Evolutionary conservation across 1,140 invertebrate genomes (phyloP).

Genomic region (Drosophila serrata): DNA sequence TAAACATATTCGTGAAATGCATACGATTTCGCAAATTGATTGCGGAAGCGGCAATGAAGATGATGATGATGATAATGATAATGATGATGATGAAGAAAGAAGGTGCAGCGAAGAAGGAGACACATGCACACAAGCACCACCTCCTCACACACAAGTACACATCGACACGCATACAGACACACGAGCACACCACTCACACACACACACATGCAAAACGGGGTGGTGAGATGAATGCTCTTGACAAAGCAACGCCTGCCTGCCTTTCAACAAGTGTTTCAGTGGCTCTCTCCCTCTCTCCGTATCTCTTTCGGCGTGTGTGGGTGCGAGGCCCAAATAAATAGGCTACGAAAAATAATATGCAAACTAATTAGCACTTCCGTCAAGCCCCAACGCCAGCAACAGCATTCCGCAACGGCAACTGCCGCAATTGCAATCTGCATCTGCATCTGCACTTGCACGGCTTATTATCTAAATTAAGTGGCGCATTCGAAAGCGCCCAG

Average conservation of each 20-base stretch:
- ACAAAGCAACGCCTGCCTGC: constrained; percentile 59
- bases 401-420: constrained; percentile 11
- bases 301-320: constrained; percentile 24
- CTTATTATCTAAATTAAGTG: constrained; percentile 82
- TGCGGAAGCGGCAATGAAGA: constrained; percentile 18
- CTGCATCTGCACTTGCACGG: constrained; percentile 42
- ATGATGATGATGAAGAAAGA: constrained; percentile 22
- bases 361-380: constrained; percentile 82
- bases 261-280: constrained; percentile 47
- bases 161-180: constrained; percentile 11
- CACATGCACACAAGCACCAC: constrained; percentile 20
- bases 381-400: constrained; percentile 42
- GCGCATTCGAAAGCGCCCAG: constrained; percentile 52
- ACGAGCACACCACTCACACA: not conserved
- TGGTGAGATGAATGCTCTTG: constrained; percentile 47
- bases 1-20: constrained; percentile 49
- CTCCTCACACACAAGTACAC: constrained; percentile 15
- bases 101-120: constrained; percentile 58
- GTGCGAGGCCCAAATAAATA: constrained; percentile 59
- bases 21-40: constrained; percentile 47
- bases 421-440: constrained; percentile 23
- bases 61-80: not conserved
- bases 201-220: constrained; percentile 5
- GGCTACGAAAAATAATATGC: constrained; percentile 68
- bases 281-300: not conserved